A percentile compares a stretch with the other conserved stretches of the same genome.
Conservation (phyloP, 2,797 vertebrate genomes). For the Nyctibius grandis region DNA sequence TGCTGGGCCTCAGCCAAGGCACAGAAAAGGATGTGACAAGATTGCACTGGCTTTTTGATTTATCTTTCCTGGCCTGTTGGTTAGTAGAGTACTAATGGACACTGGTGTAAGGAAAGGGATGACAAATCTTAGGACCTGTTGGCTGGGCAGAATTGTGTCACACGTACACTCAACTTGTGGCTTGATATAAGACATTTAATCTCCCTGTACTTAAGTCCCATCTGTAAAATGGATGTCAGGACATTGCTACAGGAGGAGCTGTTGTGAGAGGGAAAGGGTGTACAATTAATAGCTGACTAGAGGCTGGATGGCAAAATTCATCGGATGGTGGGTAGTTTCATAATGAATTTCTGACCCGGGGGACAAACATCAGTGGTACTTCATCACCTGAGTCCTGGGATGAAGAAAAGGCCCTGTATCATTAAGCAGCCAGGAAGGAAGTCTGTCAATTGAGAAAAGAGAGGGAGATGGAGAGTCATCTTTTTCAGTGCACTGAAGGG, state of each 20-base stretch:
- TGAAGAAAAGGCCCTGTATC: not conserved
- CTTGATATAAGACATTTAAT: slow-evolving; percentile 16
- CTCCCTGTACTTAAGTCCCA: not conserved
- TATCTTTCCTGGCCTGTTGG: not conserved
- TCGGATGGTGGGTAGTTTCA: not conserved
- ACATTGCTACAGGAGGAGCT: not conserved
- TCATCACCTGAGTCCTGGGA: slow-evolving; percentile 23
- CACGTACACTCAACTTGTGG: not conserved
- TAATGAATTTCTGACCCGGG: slow-evolving; percentile 53
- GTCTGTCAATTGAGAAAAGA: not conserved
- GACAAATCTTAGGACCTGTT: not conserved
- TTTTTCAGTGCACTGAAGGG: not conserved
- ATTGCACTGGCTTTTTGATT: not conserved
- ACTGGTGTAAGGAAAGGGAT: not conserved
- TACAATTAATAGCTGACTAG: slow-evolving; percentile 52
- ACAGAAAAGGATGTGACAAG: not conserved
- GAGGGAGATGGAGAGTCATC: not conserved
- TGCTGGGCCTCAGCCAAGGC: not conserved
- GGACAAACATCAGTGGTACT: slow-evolving; percentile 32
- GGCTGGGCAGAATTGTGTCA: not conserved
- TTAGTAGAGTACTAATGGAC: not conserved
- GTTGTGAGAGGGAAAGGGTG: not conserved
- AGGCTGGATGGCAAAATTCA: slow-evolving; percentile 41
- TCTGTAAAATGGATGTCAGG: slow-evolving; percentile 20
- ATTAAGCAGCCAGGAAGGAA: not conserved